These are phyloP conservation scores for Pluvialis apricaria DNA, from an alignment of 2,113 vertebrate genomes.

Conservation along the genomic window DNA sequence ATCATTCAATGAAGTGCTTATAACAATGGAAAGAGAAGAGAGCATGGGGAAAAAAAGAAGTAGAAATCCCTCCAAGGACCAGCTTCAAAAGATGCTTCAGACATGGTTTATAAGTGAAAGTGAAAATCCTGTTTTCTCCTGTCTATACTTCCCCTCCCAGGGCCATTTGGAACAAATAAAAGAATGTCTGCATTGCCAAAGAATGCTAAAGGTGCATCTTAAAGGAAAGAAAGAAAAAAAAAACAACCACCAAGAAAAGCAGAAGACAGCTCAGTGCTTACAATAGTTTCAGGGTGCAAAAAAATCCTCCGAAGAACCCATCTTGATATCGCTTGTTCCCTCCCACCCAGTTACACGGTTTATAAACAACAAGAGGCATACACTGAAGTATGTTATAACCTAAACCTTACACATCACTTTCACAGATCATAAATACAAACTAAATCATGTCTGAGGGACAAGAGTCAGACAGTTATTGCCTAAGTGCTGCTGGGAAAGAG, in stretches of 20 bases:
- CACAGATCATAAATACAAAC: neutral
- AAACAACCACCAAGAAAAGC: neutral
- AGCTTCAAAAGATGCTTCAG: neutral
- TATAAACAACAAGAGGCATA: neutral
- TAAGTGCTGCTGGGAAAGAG: neutral
- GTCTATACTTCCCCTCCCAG: neutral
- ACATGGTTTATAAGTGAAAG: neutral
- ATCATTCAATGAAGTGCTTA: neutral
- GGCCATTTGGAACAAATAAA: neutral
- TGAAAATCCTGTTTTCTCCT: neutral
- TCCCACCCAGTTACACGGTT: neutral
- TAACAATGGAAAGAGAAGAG: neutral
- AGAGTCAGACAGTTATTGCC: neutral
- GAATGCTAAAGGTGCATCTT: neutral
- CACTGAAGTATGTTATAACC: neutral
- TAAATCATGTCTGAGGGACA: neutral
- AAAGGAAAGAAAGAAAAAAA: neutral
- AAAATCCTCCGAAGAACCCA: neutral
- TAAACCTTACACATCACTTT: neutral
- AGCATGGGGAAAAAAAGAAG: neutral
- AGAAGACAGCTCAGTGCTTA: neutral
- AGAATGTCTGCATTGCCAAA: neutral
- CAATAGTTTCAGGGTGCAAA: neutral
- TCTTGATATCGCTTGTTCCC: neutral
- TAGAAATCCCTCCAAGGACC: neutral